Percentiles rank a stretch among this genome's conserved stretches.
Evolutionary conservation across 2,797 vertebrate genomes (phyloP).

Genomic region (Meriones psammophilus): DNA sequence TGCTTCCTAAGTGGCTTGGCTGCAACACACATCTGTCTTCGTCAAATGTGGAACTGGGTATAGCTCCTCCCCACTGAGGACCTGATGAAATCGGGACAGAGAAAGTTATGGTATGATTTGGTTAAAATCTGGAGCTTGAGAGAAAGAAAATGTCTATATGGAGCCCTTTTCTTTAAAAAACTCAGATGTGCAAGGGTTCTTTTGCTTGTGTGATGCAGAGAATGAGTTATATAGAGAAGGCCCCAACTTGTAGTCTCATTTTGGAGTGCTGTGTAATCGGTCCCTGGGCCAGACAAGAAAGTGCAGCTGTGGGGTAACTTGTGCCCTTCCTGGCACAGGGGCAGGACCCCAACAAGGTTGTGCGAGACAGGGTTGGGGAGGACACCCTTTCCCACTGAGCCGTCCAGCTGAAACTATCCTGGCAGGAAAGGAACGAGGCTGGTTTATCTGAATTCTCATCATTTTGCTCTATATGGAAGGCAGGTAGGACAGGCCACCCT

Average conservation of each 20-base stretch:
- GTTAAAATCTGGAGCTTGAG: conserved; percentile 35
- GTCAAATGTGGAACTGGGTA: neutral
- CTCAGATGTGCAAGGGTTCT: neutral
- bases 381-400: neutral
- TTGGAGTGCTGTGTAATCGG: neutral
- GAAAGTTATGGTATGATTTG: neutral
- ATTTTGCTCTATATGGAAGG: neutral
- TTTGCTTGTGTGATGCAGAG: neutral
- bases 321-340: neutral
- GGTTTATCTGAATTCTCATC: neutral
- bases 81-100: conserved; percentile 1
- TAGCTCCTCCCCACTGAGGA: neutral
- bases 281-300: neutral
- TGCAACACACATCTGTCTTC: neutral
- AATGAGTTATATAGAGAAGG: neutral
- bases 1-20: conserved; percentile 31
- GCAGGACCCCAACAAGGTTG: neutral
- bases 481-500: neutral
- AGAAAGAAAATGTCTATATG: neutral
- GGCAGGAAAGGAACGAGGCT: neutral
- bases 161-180: conserved; percentile 7
- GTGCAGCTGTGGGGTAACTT: neutral
- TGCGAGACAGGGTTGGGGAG: neutral
- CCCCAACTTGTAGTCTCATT: neutral
- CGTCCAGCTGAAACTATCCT: neutral